A percentile compares a stretch with the other conserved stretches of the same genome.
Conservation (phyloP, 2,797 vertebrate genomes). For the Lophotriccus pileatus region DNA sequence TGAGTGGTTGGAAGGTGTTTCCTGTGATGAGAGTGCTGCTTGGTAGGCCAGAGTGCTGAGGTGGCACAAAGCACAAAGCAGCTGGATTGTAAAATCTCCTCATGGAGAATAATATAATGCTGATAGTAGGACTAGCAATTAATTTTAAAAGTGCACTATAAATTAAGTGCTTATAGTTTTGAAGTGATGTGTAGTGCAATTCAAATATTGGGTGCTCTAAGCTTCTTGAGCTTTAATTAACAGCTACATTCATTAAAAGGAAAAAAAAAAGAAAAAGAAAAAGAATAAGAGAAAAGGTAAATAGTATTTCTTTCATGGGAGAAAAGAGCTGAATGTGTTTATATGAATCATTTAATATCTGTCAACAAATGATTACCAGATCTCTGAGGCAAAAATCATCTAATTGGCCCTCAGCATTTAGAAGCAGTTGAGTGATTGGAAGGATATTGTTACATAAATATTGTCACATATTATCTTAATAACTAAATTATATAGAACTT, state of each 20-base stretch:
- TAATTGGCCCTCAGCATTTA: slow-evolving; percentile 23
- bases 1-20: not conserved
- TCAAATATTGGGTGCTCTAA: not conserved
- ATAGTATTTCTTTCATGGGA: not conserved
- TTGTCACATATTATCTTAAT: slow-evolving; percentile 36
- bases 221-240: slow-evolving; percentile 33
- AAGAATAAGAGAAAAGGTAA: not conserved
- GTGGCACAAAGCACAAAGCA: not conserved
- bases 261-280: not conserved
- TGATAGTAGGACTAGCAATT: not conserved
- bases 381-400: slow-evolving; percentile 21
- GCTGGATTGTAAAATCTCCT: not conserved
- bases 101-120: rapidly evolving
- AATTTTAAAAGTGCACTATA: not conserved
- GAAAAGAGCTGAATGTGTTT: not conserved
- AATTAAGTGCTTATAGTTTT: slow-evolving; percentile 19
- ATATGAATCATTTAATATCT: slow-evolving; percentile 14
- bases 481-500: slow-evolving; percentile 26
- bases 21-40: not conserved
- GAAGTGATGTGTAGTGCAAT: slow-evolving; percentile 2
- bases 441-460: slow-evolving; percentile 30
- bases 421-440: slow-evolving; percentile 8
- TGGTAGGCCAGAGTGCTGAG: not conserved
- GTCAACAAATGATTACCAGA: slow-evolving; percentile 37
- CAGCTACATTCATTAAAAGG: not conserved